Percentiles rank a stretch among this genome's conserved stretches.
phyloP scores from a whole-genome alignment of 2,797 vertebrate species.

The Myotis findleyi region DNA sequence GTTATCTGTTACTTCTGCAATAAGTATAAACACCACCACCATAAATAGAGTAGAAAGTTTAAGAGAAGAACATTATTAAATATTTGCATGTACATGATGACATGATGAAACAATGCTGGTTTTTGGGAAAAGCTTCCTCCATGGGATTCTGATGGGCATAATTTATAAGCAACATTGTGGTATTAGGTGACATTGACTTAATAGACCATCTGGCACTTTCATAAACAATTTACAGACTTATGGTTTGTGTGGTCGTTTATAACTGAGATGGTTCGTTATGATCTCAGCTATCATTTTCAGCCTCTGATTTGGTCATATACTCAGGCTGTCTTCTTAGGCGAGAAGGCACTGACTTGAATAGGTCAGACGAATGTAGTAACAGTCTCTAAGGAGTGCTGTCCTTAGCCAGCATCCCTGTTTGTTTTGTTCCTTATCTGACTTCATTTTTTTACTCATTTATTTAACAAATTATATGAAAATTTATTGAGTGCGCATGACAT shows the following conservation, averaged over 20 bases:
- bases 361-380: background rate
- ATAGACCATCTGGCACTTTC: constrained; percentile 36
- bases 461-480: background rate
- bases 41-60: constrained; percentile 38
- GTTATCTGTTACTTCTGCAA: background rate
- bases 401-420: background rate
- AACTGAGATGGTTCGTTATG: background rate
- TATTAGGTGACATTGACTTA: constrained; percentile 45
- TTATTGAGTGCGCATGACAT: background rate
- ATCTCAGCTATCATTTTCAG: constrained; percentile 3
- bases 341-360: background rate
- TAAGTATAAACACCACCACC: background rate
- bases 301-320: background rate
- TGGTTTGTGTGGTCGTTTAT: background rate
- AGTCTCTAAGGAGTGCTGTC: background rate
- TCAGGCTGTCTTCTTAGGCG: background rate
- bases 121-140: background rate
- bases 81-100: background rate
- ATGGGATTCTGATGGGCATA: background rate
- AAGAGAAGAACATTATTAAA: background rate
- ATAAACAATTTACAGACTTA: constrained; percentile 28
- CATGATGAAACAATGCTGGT: background rate
- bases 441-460: constrained; percentile 7
- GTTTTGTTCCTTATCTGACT: background rate
- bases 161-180: background rate